A percentile compares a stretch with the other conserved stretches of the same genome.
These are phyloP conservation scores for Microctenopoma lineatum DNA, from an alignment of 2,797 vertebrate genomes.

Conservation along the genomic window DNA sequence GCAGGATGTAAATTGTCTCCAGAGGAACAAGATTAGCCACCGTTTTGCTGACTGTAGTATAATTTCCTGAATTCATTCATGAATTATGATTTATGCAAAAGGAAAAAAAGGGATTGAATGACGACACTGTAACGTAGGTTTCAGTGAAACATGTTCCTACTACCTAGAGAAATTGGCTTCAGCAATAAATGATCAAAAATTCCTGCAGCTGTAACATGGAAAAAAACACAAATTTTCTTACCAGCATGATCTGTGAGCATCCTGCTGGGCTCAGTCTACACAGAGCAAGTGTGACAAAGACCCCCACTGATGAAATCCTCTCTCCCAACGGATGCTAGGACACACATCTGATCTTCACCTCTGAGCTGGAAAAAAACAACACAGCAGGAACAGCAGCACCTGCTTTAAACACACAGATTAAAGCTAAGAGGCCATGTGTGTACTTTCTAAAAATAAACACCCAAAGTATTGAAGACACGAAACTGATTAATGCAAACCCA, in stretches of 20 bases:
- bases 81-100: background rate
- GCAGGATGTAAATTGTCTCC: background rate
- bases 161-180: background rate
- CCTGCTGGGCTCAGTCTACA: conserved; percentile 55
- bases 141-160: background rate
- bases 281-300: conserved; percentile 52
- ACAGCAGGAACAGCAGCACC: conserved; percentile 29
- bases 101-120: background rate
- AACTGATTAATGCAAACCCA: background rate
- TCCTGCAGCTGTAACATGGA: background rate
- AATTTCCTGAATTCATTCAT: background rate
- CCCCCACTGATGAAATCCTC: conserved; percentile 55
- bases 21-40: background rate
- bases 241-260: conserved; percentile 19
- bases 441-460: background rate
- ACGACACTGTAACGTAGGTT: no score
- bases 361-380: conserved; percentile 27
- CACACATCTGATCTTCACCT: conserved; percentile 57
- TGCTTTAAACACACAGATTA: conserved; percentile 31
- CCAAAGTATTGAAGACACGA: background rate
- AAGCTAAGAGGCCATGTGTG: background rate
- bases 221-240: conserved; percentile 7
- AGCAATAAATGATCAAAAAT: background rate
- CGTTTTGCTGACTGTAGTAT: background rate
- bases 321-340: conserved; percentile 34